A percentile compares a stretch with the other conserved stretches of the same genome.
These are phyloP conservation scores for Menidia menidia DNA, from an alignment of 2,797 vertebrate genomes.

Conservation along the genomic window DNA sequence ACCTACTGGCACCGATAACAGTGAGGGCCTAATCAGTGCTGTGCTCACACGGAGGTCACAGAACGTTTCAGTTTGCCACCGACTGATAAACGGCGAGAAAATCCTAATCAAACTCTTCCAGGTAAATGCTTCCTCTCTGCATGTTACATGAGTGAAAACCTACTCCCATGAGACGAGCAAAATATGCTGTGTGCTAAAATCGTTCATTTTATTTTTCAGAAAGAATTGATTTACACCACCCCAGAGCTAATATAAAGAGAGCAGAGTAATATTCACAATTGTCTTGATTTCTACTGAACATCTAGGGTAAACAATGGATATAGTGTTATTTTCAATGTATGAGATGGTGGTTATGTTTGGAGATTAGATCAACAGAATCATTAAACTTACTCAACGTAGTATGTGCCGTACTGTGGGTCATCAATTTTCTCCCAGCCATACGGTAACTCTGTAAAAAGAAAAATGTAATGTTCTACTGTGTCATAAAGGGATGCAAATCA, in stretches of 20 bases:
- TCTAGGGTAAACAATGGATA: conserved; percentile 18
- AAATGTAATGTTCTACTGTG: conserved; percentile 20
- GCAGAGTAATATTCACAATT: conserved; percentile 35
- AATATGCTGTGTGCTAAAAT: conserved; percentile 33
- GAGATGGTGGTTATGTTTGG: neutral
- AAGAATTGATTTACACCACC: conserved; percentile 51
- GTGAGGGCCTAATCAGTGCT: conserved; percentile 30
- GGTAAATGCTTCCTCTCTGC: conserved; percentile 45
- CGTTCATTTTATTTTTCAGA: conserved; percentile 64
- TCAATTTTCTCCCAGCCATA: conserved; percentile 98
- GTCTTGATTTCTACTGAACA: conserved; percentile 26
- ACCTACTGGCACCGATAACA: conserved; percentile 11
- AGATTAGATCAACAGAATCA: conserved; percentile 29
- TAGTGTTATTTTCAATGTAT: conserved; percentile 15
- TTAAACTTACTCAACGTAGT: conserved; percentile 92
- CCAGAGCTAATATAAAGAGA: conserved; percentile 52
- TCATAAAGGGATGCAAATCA: conserved; percentile 38
- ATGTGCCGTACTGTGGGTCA: conserved; percentile 93
- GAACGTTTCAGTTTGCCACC: conserved; percentile 58
- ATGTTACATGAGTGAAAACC: conserved; percentile 31
- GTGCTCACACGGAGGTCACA: conserved; percentile 50
- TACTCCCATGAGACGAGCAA: conserved; percentile 26
- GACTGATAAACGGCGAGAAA: conserved; percentile 50
- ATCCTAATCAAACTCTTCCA: conserved; percentile 54
- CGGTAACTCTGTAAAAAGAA: conserved; percentile 87